Percentiles rank a stretch among this genome's conserved stretches.
Conservation (phyloP, 2,113 vertebrate species). For the Accipiter cooperii region DNA sequence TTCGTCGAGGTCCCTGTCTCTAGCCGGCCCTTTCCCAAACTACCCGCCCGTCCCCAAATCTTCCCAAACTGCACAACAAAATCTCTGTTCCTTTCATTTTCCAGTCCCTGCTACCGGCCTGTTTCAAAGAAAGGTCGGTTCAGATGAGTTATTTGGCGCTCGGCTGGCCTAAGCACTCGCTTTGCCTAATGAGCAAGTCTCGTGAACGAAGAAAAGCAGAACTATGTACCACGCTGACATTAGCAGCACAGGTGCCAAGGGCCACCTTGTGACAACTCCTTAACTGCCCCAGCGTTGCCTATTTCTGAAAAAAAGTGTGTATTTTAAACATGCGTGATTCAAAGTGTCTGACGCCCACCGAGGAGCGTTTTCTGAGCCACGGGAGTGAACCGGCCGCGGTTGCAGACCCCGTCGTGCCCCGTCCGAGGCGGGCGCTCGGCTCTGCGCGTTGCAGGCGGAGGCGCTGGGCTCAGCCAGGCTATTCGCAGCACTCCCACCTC, state of each 20-base stretch:
- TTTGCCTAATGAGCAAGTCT: not conserved
- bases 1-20: not conserved
- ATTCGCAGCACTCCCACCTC: not conserved
- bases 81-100: not conserved
- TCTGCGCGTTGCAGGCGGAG: accelerated
- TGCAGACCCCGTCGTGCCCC: accelerated
- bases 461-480: not conserved
- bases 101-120: not conserved
- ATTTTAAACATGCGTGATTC: not conserved
- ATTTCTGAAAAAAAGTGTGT: not conserved
- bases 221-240: accelerated
- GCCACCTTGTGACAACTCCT: not conserved
- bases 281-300: not conserved
- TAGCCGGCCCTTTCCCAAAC: not conserved
- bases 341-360: accelerated
- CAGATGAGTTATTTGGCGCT: not conserved
- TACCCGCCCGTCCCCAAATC: accelerated
- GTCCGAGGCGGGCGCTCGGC: not conserved
- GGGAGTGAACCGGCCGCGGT: accelerated
- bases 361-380: accelerated
- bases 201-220: not conserved
- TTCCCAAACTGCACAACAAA: not conserved
- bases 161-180: not conserved
- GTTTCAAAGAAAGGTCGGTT: not conserved
- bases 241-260: no score